Evolutionary conservation across 2,888 invertebrate species (phyloP).

Genomic region (Rhagonycha fulva): DNA sequence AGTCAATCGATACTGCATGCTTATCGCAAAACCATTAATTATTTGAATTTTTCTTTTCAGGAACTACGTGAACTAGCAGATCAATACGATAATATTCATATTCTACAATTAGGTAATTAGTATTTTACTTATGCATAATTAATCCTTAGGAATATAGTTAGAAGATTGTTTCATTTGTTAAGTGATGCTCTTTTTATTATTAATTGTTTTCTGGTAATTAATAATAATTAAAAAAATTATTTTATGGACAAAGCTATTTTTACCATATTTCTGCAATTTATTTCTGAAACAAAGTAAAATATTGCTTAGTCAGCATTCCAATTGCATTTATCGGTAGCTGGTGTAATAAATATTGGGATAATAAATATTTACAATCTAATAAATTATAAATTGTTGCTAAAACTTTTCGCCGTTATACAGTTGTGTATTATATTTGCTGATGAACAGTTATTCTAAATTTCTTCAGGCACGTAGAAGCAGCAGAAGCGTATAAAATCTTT

Average conservation of each 20-base stretch:
- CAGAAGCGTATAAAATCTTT: no score
- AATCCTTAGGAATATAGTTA: background rate
- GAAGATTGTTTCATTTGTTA: background rate
- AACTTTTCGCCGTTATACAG: no score
- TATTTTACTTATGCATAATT: background rate
- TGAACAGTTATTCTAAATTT: no score
- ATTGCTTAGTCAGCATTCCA: no score
- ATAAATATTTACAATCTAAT: no score
- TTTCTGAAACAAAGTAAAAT: background rate
- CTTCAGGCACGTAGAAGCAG: no score
- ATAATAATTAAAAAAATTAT: background rate
- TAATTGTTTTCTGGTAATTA: background rate
- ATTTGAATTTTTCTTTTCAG: conserved; percentile 59
- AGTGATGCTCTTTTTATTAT: background rate
- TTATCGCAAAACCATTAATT: background rate
- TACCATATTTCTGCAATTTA: background rate
- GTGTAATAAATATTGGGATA: no score
- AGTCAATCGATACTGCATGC: background rate
- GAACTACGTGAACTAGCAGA: conserved; percentile 68
- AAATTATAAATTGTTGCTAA: no score
- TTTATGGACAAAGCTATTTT: background rate
- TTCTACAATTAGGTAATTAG: conserved; percentile 72
- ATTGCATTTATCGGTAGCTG: no score
- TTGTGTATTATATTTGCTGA: no score
- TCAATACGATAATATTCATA: conserved; percentile 65